A percentile compares a stretch with the other conserved stretches of the same genome.
Conservation (phyloP, 2,888 invertebrate genomes). For the Rhyacophila evoluta region DNA sequence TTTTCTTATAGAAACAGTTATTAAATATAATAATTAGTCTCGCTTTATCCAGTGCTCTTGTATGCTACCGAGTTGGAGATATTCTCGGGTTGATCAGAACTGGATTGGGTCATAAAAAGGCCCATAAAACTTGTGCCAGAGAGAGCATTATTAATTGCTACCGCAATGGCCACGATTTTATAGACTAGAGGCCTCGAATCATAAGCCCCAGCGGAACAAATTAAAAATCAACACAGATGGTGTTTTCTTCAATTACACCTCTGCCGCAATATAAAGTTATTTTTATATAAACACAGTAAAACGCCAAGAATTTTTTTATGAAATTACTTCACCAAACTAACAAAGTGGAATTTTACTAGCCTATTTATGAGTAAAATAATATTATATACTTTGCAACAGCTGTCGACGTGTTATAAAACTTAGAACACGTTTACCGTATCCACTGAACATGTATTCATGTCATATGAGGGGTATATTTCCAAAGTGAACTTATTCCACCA, state of each 20-base stretch:
- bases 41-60: not conserved
- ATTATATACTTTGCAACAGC: not conserved
- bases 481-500: no score
- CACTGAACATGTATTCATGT: no score
- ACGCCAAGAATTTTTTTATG: not conserved
- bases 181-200: constrained; percentile 10
- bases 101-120: constrained; percentile 19
- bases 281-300: constrained; percentile 22
- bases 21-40: not conserved
- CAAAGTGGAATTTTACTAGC: not conserved
- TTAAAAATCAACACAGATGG: constrained; percentile 22
- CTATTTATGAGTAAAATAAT: not conserved
- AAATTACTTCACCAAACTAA: not conserved
- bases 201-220: not conserved
- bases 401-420: no score
- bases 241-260: constrained; percentile 15
- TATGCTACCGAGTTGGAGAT: not conserved
- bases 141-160: constrained; percentile 22
- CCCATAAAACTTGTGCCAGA: constrained; percentile 5
- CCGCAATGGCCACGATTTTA: constrained; percentile 10
- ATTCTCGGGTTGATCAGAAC: constrained; percentile 17
- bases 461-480: no score
- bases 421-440: no score
- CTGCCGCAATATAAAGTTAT: not conserved
- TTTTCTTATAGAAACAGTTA: no score